These are phyloP conservation scores for Macrotus californicus DNA, from an alignment of 2,113 vertebrate genomes.

Conservation along the genomic window DNA sequence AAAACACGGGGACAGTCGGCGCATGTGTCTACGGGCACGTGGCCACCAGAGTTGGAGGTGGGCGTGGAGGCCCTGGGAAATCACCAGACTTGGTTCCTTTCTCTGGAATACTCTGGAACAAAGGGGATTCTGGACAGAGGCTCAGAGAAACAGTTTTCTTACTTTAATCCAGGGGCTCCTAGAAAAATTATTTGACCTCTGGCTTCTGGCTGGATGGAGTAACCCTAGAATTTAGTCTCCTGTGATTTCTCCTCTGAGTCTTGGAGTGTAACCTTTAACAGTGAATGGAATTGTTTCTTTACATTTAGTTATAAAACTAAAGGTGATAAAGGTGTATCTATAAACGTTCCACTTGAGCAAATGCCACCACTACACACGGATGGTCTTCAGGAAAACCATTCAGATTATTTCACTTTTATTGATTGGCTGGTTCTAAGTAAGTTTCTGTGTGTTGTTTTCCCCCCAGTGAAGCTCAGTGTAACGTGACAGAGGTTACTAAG, in stretches of 20 bases:
- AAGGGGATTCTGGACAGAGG: not conserved
- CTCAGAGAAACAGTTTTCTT: not conserved
- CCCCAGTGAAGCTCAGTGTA: not conserved
- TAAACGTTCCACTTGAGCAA: not conserved
- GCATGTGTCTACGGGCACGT: accelerated
- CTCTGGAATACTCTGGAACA: not conserved
- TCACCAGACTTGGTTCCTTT: accelerated
- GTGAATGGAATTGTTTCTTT: not conserved
- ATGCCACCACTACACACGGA: not conserved
- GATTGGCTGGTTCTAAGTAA: not conserved
- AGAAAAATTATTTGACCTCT: not conserved
- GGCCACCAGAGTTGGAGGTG: not conserved
- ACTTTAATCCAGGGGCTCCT: not conserved
- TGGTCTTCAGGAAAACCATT: not conserved
- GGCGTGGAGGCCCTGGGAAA: not conserved
- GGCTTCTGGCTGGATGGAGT: not conserved
- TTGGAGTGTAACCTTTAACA: not conserved
- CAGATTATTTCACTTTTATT: not conserved
- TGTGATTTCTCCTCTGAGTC: not conserved
- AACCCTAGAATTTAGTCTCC: not conserved
- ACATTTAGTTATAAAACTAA: not conserved
- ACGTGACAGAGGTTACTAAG: not conserved
- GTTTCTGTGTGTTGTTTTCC: not conserved
- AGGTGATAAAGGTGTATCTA: not conserved
- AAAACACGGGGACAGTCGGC: not conserved